Evolutionary conservation across 2,113 vertebrate genomes (phyloP), one percentile per base, ranked within the genome.

Genomic region (Hippocampus mohnikei): DNA sequence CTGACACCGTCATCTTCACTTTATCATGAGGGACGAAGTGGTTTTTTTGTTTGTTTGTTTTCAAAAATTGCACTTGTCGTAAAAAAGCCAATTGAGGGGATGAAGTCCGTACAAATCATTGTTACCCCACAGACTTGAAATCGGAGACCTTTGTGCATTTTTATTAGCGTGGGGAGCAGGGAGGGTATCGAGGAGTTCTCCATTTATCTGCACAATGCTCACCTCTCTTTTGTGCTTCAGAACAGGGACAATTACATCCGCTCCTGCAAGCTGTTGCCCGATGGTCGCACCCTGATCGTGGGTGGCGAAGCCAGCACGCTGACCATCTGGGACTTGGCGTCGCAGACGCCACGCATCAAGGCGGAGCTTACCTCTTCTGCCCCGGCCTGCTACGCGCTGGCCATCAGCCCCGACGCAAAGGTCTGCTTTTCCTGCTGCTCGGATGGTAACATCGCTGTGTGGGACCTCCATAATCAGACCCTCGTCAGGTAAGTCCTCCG

Each of bases 361-460:
- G 96, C 96, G 0, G 96, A 98, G 89, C 92, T 98, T 50, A 98
- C 96, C 0, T 97, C 95, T 66, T 98, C 96, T 0, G 96, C 96
- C 0, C 96, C 96, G 0, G 96, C 96, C 81, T 98, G 96, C 90
- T 98, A 98, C 0, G 96, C 96, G 0, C 88, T 98, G 89, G 96
- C 96, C 85, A 98, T 98, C 90, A 98, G 96, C 89, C 96, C 96
- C 0, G 96, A 98, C 0, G 96, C 96, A 91, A 98, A 98, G 87
- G 96, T 98, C 83, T 98, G 96, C 92, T 98, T 98, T 90, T 98
- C 96, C 83, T 98, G 96, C 92, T 98, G 96, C 92, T 96, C 95
- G 0, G 96, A 98, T 0, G 96, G 96, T 42, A 98, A 98, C 91
- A 97, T 98, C 3, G 96, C 96, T 0, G 96, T 98, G 48, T 98